Conservation (phyloP, 2,888 invertebrate species). For the Ectobius pallidus region DNA sequence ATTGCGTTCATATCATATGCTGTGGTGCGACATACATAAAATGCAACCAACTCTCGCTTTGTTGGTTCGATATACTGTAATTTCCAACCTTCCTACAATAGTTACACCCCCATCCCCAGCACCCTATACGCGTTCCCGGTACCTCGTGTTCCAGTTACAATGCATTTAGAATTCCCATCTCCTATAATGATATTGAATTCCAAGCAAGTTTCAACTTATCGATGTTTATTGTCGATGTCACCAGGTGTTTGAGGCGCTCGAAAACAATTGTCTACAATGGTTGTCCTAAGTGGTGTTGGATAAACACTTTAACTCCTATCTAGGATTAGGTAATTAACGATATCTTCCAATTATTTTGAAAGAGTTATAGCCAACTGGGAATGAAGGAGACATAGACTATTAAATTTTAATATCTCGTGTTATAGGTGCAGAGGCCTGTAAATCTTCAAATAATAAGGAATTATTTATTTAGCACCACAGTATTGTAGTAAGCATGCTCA, state of each 20-base stretch:
- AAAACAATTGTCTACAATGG: background rate
- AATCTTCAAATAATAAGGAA: no score
- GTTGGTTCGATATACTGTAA: background rate
- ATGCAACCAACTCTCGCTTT: background rate
- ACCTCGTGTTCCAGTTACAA: background rate
- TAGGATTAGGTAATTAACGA: background rate
- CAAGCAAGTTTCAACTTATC: background rate
- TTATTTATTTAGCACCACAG: no score
- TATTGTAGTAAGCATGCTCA: no score
- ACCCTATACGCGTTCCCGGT: background rate
- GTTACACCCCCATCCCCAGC: background rate
- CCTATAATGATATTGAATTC: background rate
- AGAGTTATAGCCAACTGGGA: no score
- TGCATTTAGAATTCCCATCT: background rate
- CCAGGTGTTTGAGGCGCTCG: no score
- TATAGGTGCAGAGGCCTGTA: no score
- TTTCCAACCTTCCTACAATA: background rate
- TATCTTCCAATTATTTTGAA: no score
- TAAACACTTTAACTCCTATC: background rate
- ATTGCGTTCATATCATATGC: conserved; percentile 1
- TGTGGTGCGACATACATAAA: background rate
- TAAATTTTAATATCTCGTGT: no score
- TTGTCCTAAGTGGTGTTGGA: background rate
- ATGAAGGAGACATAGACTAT: no score
- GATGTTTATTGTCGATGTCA: background rate